Base-by-base conservation (phyloP, 2,113 vertebrate genomes). In the Talpa occidentalis region DNA sequence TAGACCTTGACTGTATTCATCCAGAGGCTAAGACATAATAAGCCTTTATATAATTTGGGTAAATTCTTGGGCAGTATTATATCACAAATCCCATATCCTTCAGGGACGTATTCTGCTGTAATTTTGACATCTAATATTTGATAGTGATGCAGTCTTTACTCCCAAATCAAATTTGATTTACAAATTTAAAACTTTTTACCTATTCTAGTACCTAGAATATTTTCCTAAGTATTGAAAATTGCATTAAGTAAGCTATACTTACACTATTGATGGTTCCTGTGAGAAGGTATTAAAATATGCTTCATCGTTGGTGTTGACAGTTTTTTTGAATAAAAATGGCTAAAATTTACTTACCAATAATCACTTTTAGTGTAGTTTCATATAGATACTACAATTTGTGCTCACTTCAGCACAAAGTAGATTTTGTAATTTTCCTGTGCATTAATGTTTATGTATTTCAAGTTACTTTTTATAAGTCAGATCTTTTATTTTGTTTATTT, bases 1-100 rank as follows among this genome's bases (percentile, higher is more conserved):
- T 94, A 96, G 82, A 87, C 76, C 86, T 95, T 87, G 88, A 89
- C 35, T 95, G 92, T 94, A 84, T 77, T 96, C 62, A 95, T 95
- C 83, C 21, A 84, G 81, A 93, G 67, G 73, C 89, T 28, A 28
- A 96, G 59, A 69, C 40, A 94, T 81, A 94, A 93, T 81, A 94
- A 93, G 7, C n/a, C 24, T 4, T 49, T 44, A 1, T 93, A 66
- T 91, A 95, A 94, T 94, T 96, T 96, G 64, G 92, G 59, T 67
- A 96, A 95, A 87, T 96, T 97, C 91, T 44, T 86, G 62, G 87
- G 32, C 28, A 62, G 82, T 77, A 92, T 88, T 93, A 78, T 95
- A 96, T 91, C 30, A 92, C 35, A 93, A 97, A 97, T 88, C 70
- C 1, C 49, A 1, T 52, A 37, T 83, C 85, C 95, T 67, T 69